These are phyloP conservation scores for Nematolebias whitei DNA, from an alignment of 2,113 vertebrate genomes.

Conservation along the genomic window DNA sequence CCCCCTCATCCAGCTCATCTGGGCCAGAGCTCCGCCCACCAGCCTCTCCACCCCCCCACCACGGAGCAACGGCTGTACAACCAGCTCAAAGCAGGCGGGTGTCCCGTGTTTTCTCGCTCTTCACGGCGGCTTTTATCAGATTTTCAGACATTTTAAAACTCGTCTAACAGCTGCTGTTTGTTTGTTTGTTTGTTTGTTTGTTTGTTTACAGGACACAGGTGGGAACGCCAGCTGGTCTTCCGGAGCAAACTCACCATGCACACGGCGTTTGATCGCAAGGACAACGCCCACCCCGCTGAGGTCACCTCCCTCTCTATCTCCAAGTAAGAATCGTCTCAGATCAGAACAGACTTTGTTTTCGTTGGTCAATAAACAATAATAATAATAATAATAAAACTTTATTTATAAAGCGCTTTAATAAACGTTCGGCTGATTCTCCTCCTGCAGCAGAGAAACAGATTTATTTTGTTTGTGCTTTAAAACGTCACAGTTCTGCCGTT, in stretches of 20 bases:
- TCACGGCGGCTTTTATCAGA: too few species aligned
- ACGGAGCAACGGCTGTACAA: slow-evolving; percentile 73
- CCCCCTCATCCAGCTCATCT: slow-evolving; percentile 45
- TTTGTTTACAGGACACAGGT: slow-evolving; percentile 87
- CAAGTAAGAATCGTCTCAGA: slow-evolving; percentile 79
- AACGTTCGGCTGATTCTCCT: too few species aligned
- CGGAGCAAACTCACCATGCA: slow-evolving; percentile 99
- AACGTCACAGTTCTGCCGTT: too few species aligned
- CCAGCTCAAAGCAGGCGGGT: slow-evolving; percentile 78
- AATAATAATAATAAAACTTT: too few species aligned
- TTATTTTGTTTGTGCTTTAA: too few species aligned
- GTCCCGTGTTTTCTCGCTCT: not conserved
- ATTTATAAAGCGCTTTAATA: too few species aligned
- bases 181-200: not conserved
- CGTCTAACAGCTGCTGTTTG: too few species aligned
- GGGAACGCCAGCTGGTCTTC: slow-evolving; percentile 98
- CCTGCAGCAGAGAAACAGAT: too few species aligned
- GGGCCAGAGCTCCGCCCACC: slow-evolving; percentile 59
- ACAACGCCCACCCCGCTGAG: slow-evolving; percentile 96
- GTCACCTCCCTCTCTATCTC: slow-evolving; percentile 93
- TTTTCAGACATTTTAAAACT: too few species aligned
- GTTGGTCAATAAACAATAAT: too few species aligned
- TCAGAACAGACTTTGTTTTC: too few species aligned
- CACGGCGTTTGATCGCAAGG: slow-evolving; percentile 96
- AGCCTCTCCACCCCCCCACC: slow-evolving; percentile 61